Evolutionary conservation across 2,888 invertebrate genomes (phyloP), one percentile per base, ranked within the genome.

Genomic region (Conchocele bisecta): DNA sequence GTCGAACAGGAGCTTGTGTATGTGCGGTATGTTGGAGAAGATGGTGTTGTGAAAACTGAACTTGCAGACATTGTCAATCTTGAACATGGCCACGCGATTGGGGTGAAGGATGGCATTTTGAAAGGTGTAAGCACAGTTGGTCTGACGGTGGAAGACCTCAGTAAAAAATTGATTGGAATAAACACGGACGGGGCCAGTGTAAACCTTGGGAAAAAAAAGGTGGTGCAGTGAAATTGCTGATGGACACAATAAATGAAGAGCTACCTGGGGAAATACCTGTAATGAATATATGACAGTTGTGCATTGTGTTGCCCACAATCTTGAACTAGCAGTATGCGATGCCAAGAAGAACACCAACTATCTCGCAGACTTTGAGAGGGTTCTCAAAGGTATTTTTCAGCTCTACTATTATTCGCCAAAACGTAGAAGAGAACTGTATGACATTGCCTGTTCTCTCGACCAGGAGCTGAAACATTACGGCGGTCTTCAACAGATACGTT

Each of bases 351-450:
- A 46, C 15, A 42, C 33, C 29, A 7, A 26, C 4, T 75, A 76
- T 26, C 31, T 76, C 0, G 29, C 41, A 5, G 56, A 57, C 20
- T 72, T 68, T 68, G 75, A 72, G 50, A 57, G 9, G 3, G 46
- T 41, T 7, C 35, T 70, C 9, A 74, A 74, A 11, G 58, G 66
- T 0, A 58, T 66, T 15, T 75, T 70, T n/a, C 26, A 57, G 28
- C 26, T 63, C 13, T 66, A 75, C 17, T 61, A 66, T 26, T 70
- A 69, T 58, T 70, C 57, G 15, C 75, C 70, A 17, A 69, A 74
- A 28, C 22, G 39, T 7, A 68, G 68, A 20, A 24, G 65, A 3
- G 69, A 74, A 51, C 31, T 74, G 5, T 58, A 70, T 53, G 61
- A 61, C 4, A 65, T 63, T 17, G 61, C 61, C 5, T 42, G 6